Evolutionary conservation across 1,140 invertebrate genomes (phyloP).

Genomic region (Pararge aegeria): DNA sequence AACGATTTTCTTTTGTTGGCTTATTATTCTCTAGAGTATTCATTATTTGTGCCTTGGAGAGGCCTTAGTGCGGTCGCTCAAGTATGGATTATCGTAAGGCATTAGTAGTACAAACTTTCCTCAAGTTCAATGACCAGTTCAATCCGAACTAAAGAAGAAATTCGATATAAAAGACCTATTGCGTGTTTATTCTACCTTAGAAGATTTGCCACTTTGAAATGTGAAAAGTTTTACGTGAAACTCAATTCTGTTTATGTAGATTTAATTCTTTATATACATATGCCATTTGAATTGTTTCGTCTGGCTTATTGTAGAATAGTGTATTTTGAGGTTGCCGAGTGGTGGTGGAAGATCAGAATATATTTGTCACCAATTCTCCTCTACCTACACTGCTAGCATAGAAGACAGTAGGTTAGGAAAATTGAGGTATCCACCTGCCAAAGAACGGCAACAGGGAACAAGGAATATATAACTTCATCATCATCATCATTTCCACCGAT

Average conservation of each 20-base stretch:
- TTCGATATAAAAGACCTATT: slow-evolving; percentile 24
- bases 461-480: no score
- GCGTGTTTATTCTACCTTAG: slow-evolving; percentile 24
- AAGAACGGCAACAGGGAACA: no score
- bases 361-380: no score
- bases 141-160: slow-evolving; percentile 24
- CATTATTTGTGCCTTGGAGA: slow-evolving; percentile 58
- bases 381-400: no score
- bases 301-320: not conserved
- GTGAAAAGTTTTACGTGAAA: slow-evolving; percentile 23
- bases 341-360: no score
- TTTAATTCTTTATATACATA: not conserved
- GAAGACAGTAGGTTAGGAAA: no score
- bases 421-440: no score
- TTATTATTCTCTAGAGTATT: slow-evolving; percentile 74
- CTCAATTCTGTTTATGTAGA: slow-evolving; percentile 19
- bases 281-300: not conserved
- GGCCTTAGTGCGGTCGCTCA: slow-evolving; percentile 29
- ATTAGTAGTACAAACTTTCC: slow-evolving; percentile 31
- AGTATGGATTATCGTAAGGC: slow-evolving; percentile 35
- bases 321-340: no score
- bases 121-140: slow-evolving; percentile 35
- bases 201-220: slow-evolving; percentile 23
- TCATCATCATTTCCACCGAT: no score
- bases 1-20: slow-evolving; percentile 77